phyloP scores from a whole-genome alignment of 2,888 invertebrate species.

The Alentia gelatinosa region DNA sequence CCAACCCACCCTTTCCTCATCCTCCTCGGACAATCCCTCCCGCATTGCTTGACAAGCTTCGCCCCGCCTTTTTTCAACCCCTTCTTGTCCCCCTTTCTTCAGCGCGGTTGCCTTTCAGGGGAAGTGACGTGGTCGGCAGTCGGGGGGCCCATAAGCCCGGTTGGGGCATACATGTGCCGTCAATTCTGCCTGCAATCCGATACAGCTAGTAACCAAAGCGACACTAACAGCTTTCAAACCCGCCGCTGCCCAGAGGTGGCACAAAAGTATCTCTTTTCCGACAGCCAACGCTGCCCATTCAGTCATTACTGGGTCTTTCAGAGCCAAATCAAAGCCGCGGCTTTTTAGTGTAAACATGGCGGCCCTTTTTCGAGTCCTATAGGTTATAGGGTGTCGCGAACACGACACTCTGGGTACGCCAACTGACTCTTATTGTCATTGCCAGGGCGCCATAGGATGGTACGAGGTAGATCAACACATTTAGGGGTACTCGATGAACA shows the following conservation, averaged over 20 bases:
- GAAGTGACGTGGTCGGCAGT: neutral
- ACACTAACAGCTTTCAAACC: neutral
- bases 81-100: neutral
- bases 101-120: neutral
- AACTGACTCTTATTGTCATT: no score
- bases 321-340: neutral
- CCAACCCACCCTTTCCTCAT: neutral
- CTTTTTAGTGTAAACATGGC: neutral
- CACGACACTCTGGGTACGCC: no score
- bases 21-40: neutral
- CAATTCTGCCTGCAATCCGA: neutral
- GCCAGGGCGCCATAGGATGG: no score
- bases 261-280: neutral
- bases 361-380: neutral
- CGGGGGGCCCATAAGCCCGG: neutral
- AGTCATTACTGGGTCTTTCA: neutral
- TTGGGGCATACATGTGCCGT: neutral
- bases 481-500: no score
- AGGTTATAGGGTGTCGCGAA: neutral
- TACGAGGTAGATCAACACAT: no score
- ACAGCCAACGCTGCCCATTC: neutral
- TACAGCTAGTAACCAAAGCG: neutral
- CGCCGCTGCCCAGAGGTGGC: neutral
- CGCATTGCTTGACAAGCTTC: neutral
- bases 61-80: constrained; percentile 8